Evolutionary conservation across 2,113 vertebrate genomes (phyloP).

Genomic region (Pantherophis guttatus): DNA sequence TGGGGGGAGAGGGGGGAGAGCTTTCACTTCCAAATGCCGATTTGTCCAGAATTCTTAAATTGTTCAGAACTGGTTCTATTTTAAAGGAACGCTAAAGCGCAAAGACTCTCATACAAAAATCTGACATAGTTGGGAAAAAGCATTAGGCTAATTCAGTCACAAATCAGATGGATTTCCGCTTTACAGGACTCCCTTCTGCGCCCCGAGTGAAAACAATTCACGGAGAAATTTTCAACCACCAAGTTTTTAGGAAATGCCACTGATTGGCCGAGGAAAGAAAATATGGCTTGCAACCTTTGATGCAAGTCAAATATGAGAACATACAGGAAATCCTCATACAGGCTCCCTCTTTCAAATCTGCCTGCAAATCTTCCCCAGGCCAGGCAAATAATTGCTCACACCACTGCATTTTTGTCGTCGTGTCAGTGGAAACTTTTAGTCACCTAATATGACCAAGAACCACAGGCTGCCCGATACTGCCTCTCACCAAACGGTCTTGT

Average conservation of each 20-base stretch:
- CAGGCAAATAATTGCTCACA: background rate
- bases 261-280: background rate
- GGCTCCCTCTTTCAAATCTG: background rate
- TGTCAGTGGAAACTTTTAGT: background rate
- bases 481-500: conserved; percentile 25
- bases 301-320: background rate
- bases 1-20: background rate
- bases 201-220: background rate
- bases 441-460: background rate
- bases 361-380: background rate
- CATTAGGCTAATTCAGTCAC: background rate
- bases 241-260: background rate
- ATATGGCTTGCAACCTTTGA: background rate
- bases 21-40: background rate
- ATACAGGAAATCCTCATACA: background rate
- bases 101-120: background rate
- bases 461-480: conserved; percentile 23
- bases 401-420: background rate
- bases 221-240: background rate
- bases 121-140: background rate
- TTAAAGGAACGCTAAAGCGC: background rate
- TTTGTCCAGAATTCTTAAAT: background rate
- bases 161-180: background rate
- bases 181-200: background rate
- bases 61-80: background rate